phyloP scores from a whole-genome alignment of 2,113 vertebrate genomes.

The Poicephalus meyeri region DNA sequence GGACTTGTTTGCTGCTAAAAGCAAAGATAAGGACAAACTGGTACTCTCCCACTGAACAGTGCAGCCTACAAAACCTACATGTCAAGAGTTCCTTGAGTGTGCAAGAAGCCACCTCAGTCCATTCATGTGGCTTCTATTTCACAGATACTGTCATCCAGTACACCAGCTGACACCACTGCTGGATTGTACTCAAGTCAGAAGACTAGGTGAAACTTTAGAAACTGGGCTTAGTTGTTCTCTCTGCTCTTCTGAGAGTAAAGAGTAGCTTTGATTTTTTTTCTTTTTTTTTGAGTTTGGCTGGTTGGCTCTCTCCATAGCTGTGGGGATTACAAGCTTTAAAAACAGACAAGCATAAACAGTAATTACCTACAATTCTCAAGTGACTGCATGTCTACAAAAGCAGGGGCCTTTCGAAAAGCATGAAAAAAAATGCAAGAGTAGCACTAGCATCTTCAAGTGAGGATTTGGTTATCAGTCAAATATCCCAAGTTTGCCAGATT shows the following conservation, averaged over 20 bases:
- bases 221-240: not conserved
- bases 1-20: constrained; percentile 22
- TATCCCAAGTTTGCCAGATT: not conserved
- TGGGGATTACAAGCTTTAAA: constrained; percentile 19
- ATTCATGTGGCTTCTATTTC: not conserved
- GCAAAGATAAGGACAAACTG: constrained; percentile 42
- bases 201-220: not conserved
- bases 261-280: not conserved
- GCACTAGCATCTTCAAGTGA: not conserved
- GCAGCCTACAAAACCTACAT: not conserved
- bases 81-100: not conserved
- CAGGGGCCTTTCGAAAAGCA: not conserved
- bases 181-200: not conserved
- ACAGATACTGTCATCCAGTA: not conserved
- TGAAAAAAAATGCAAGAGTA: not conserved
- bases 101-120: not conserved
- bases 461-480: not conserved
- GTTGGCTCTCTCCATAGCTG: constrained; percentile 14
- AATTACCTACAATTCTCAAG: constrained; percentile 48
- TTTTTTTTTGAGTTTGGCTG: not conserved
- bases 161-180: not conserved
- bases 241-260: not conserved
- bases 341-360: constrained; percentile 12
- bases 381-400: constrained; percentile 6
- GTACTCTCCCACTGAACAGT: not conserved